These are phyloP conservation scores for Eugnorisma glareosa DNA, from an alignment of 2,888 invertebrate species.

Conservation along the genomic window DNA sequence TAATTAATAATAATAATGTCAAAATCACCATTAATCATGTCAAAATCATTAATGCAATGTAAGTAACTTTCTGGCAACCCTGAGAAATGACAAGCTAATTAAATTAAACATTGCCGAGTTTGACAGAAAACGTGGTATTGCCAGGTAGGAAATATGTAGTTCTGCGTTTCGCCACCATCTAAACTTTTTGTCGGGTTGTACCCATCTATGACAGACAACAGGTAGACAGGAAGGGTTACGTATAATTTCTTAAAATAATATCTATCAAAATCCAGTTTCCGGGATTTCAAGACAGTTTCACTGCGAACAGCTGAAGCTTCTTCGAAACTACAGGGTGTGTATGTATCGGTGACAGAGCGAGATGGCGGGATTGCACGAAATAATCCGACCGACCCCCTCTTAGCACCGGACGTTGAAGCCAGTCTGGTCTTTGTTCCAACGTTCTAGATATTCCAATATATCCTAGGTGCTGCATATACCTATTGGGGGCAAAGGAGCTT, in stretches of 20 bases:
- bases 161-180: no score
- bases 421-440: constrained; percentile 13
- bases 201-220: not conserved
- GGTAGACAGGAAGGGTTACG: no score
- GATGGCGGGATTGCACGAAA: constrained; percentile 40
- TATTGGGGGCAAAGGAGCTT: not conserved
- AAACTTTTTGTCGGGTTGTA: not conserved
- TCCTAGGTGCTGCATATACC: not conserved
- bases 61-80: no score
- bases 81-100: no score
- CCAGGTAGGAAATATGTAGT: no score
- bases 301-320: not conserved
- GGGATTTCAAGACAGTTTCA: constrained; percentile 6
- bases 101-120: no score
- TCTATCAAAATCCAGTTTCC: not conserved
- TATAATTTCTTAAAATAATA: not conserved
- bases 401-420: constrained; percentile 23
- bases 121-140: no score
- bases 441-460: constrained; percentile 18
- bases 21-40: no score
- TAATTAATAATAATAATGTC: no score
- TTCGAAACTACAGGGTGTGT: constrained; percentile 24
- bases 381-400: constrained; percentile 43
- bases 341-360: constrained; percentile 18
- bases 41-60: no score